Conservation (phyloP, 2,888 invertebrate species). For the Phorcus lineatus region DNA sequence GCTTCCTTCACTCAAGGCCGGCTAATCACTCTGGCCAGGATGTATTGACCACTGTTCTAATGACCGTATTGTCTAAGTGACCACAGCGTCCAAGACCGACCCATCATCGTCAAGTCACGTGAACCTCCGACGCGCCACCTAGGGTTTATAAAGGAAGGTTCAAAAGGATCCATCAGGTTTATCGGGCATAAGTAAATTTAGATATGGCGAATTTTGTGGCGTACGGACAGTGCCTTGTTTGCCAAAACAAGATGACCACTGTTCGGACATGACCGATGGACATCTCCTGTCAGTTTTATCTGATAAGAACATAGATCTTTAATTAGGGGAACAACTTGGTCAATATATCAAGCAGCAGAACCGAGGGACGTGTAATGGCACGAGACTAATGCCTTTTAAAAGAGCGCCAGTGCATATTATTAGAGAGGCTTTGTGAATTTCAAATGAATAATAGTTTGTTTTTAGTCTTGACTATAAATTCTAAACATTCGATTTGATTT, state of each 20-base stretch:
- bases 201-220: neutral
- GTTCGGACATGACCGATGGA: neutral
- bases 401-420: no score
- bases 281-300: neutral
- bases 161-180: neutral
- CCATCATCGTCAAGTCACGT: neutral
- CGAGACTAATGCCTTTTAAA: no score
- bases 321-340: neutral
- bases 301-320: neutral
- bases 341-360: no score
- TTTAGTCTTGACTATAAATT: no score
- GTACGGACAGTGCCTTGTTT: neutral
- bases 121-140: neutral
- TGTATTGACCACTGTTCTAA: neutral
- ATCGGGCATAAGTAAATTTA: slow-evolving; percentile 8
- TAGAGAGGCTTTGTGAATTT: no score
- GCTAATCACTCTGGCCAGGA: neutral
- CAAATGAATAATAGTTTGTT: no score
- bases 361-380: no score
- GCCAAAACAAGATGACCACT: neutral
- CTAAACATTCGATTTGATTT: no score
- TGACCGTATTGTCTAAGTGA: neutral
- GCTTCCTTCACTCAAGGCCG: neutral
- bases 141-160: neutral
- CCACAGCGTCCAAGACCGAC: neutral